phyloP scores from a whole-genome alignment of 2,888 invertebrate genomes.

The Copidosoma aretas region DNA sequence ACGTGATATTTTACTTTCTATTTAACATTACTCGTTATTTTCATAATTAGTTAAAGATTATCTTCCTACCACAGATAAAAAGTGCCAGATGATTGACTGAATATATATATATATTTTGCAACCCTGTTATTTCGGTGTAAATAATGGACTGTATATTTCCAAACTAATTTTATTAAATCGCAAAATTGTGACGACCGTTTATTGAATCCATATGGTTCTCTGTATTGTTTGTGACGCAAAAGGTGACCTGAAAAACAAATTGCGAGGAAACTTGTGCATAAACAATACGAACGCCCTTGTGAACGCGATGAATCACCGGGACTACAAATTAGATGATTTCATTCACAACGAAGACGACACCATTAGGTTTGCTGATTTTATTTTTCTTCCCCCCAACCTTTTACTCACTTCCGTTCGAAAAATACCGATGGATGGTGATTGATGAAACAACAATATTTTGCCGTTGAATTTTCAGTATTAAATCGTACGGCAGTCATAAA shows the following conservation, averaged over 20 bases:
- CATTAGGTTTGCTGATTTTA: constrained; percentile 59
- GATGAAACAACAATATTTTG: constrained; percentile 14
- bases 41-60: too few species aligned
- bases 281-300: constrained; percentile 79
- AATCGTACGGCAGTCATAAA: constrained; percentile 91
- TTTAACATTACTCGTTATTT: too few species aligned
- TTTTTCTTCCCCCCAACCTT: too few species aligned
- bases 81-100: too few species aligned
- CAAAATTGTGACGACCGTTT: too few species aligned
- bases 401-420: too few species aligned
- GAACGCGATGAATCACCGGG: constrained; percentile 83
- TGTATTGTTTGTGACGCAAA: background rate
- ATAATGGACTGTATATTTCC: too few species aligned
- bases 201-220: background rate
- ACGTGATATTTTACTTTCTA: too few species aligned
- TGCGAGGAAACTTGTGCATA: constrained; percentile 80
- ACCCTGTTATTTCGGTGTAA: too few species aligned
- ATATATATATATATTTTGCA: too few species aligned
- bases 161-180: too few species aligned
- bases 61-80: too few species aligned
- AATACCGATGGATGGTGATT: background rate
- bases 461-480: constrained; percentile 70
- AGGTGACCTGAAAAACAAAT: constrained; percentile 81
- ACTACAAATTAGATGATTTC: constrained; percentile 77
- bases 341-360: constrained; percentile 69